Conservation (phyloP, 2,113 vertebrate species). For the Microtus pennsylvanicus region DNA sequence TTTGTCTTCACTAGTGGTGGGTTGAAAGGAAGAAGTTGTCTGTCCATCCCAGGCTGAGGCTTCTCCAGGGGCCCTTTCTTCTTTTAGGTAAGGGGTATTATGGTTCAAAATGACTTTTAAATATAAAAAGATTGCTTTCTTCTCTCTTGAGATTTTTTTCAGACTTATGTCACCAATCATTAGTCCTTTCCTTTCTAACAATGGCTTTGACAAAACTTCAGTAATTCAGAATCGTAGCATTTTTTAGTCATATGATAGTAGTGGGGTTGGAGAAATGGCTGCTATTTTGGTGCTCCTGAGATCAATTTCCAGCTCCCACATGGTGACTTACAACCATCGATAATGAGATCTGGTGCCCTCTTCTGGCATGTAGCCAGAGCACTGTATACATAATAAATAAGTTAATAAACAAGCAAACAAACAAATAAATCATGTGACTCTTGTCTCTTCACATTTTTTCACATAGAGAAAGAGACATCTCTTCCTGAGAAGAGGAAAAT, state of each 20-base stretch:
- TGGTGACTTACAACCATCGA: not conserved
- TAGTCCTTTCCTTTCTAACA: not conserved
- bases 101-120: not conserved
- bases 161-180: not conserved
- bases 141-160: not conserved
- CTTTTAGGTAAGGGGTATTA: not conserved
- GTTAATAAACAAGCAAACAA: not conserved
- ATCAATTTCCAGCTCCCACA: not conserved
- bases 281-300: not conserved
- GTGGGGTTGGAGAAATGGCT: not conserved
- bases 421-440: not conserved
- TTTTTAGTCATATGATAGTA: not conserved
- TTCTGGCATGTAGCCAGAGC: not conserved
- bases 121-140: not conserved
- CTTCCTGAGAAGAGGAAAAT: not conserved
- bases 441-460: not conserved
- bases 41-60: not conserved
- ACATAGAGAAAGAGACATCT: not conserved
- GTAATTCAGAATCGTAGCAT: not conserved
- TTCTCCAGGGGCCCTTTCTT: not conserved
- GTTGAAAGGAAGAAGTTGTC: not conserved
- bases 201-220: not conserved
- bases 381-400: not conserved
- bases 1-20: not conserved
- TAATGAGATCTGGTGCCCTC: not conserved